Evolutionary conservation across 35 echinoderm and acorn worm genomes (phyloP).

Genomic region (Eucidaris tribuloides): DNA sequence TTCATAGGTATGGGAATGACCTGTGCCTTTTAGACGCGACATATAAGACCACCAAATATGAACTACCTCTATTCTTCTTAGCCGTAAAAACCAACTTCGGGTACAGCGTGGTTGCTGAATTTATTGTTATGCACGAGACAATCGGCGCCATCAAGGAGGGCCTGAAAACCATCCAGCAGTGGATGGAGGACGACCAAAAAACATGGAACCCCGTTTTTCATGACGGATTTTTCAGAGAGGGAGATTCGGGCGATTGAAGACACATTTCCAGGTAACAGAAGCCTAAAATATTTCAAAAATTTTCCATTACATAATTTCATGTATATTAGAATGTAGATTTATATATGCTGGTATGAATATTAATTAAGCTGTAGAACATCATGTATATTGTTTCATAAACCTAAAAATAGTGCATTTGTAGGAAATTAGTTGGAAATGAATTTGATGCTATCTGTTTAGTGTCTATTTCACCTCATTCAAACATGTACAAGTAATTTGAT

Average conservation of each 20-base stretch:
- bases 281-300: too few species aligned
- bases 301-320: too few species aligned
- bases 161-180: background rate
- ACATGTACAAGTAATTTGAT: too few species aligned
- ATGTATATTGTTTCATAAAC: too few species aligned
- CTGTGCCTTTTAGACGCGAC: conserved; percentile 31
- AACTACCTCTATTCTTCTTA: conserved; percentile 37
- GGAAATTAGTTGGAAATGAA: too few species aligned
- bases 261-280: conserved; percentile 38
- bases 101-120: conserved; percentile 28
- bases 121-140: conserved; percentile 14
- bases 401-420: too few species aligned
- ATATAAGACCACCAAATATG: conserved; percentile 33
- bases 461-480: too few species aligned
- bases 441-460: too few species aligned
- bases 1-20: conserved; percentile 19
- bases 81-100: conserved; percentile 33
- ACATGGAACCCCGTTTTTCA: conserved; percentile 16
- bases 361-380: too few species aligned
- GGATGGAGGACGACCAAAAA: background rate
- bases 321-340: too few species aligned
- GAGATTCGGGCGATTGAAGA: conserved; percentile 20
- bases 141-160: conserved; percentile 4
- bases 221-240: conserved; percentile 21
- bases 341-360: too few species aligned